A percentile compares a stretch with the other conserved stretches of the same genome.
phyloP scores from a whole-genome alignment of 1,140 invertebrate species.

The Brachystomella parvula region DNA sequence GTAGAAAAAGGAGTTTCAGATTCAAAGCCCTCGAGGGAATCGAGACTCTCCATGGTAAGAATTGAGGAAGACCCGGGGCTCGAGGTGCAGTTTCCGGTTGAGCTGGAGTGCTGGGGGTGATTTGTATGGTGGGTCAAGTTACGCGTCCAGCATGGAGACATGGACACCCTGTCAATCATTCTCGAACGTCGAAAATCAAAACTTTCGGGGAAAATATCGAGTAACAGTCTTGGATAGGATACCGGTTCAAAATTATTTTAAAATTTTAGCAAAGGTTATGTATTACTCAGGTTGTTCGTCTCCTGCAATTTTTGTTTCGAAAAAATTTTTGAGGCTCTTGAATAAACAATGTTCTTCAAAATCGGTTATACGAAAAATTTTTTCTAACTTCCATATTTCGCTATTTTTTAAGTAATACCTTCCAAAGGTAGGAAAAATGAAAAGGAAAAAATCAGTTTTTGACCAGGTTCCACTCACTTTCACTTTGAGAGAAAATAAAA shows the following conservation, averaged over 20 bases:
- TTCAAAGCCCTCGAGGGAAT: constrained; percentile 36
- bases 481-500: too few species aligned
- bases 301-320: too few species aligned
- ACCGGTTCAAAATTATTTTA: too few species aligned
- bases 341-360: too few species aligned
- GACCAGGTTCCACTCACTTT: too few species aligned
- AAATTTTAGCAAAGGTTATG: too few species aligned
- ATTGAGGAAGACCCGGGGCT: constrained; percentile 36
- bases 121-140: constrained; percentile 22
- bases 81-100: constrained; percentile 20
- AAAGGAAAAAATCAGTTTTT: too few species aligned
- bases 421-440: too few species aligned
- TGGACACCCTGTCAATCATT: constrained; percentile 39
- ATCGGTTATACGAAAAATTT: background rate
- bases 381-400: background rate
- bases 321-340: too few species aligned
- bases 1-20: constrained; percentile 64
- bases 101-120: constrained; percentile 13
- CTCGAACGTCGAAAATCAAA: constrained; percentile 2
- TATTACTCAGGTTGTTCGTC: too few species aligned
- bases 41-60: constrained; percentile 34
- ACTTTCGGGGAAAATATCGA: background rate
- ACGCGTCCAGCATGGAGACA: constrained; percentile 37
- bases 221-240: too few species aligned
- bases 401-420: too few species aligned